These are phyloP conservation scores for Limnodromus scolopaceus DNA, from an alignment of 2,797 vertebrate species.

Conservation along the genomic window DNA sequence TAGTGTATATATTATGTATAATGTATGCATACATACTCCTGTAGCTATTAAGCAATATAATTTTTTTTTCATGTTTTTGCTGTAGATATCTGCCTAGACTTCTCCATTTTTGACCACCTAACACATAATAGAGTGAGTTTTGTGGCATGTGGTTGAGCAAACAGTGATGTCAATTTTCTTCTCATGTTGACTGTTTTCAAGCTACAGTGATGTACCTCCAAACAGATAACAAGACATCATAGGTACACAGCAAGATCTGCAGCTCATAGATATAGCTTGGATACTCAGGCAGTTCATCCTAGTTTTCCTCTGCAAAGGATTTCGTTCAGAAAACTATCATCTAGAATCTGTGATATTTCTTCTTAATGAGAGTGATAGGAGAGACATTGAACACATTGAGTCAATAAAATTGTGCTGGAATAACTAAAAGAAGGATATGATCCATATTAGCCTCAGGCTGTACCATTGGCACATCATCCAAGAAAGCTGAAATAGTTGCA, in stretches of 20 bases:
- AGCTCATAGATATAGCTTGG: not conserved
- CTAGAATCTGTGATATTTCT: constrained; percentile 29
- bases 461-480: constrained; percentile 49
- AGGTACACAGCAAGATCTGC: not conserved
- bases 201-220: not conserved
- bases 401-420: constrained; percentile 40
- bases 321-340: not conserved
- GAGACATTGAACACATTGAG: constrained; percentile 49
- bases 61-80: not conserved
- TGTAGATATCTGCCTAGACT: not conserved
- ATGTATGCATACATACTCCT: not conserved
- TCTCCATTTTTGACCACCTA: not conserved
- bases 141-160: not conserved
- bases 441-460: constrained; percentile 16
- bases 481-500: constrained; percentile 44
- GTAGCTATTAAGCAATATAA: not conserved
- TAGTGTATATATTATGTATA: not conserved
- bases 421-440: constrained; percentile 43
- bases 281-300: not conserved
- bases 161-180: not conserved
- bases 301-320: not conserved
- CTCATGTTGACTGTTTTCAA: not conserved
- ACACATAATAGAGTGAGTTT: not conserved
- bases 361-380: constrained; percentile 5
- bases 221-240: not conserved